Evolutionary conservation across 2,888 invertebrate genomes (phyloP).

Genomic region (Acanthoscelides obtectus): DNA sequence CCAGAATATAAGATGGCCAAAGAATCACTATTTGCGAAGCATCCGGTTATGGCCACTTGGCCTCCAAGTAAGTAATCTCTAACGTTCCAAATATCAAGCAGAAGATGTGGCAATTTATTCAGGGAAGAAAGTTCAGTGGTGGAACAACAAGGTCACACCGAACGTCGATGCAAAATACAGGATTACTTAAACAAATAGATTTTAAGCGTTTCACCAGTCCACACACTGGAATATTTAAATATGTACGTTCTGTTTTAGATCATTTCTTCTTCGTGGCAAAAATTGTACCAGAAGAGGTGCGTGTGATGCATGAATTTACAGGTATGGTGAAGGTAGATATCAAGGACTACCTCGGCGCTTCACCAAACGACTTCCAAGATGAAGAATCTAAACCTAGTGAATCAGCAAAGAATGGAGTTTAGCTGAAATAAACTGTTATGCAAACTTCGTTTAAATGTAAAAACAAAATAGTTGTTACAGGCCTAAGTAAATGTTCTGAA

Average conservation of each 20-base stretch:
- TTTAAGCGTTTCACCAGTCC: too few species aligned
- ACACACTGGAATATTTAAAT: too few species aligned
- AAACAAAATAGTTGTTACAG: neutral
- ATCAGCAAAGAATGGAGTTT: neutral
- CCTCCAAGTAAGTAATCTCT: slow-evolving; percentile 51
- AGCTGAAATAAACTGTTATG: too few species aligned
- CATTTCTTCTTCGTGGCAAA: slow-evolving; percentile 76
- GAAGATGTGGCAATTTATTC: too few species aligned
- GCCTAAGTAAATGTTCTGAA: neutral
- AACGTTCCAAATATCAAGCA: too few species aligned
- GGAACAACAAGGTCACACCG: too few species aligned
- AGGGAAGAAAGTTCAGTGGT: too few species aligned
- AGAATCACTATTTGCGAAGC: slow-evolving; percentile 60
- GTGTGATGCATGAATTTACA: neutral
- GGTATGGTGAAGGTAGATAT: neutral
- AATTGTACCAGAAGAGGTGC: slow-evolving; percentile 42
- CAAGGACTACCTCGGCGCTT: neutral
- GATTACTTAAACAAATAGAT: too few species aligned
- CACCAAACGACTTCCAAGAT: neutral
- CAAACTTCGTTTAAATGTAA: neutral
- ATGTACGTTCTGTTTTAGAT: slow-evolving; percentile 47
- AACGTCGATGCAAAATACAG: too few species aligned
- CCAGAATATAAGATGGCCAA: slow-evolving; percentile 28
- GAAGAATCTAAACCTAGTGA: neutral
- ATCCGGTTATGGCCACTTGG: slow-evolving; percentile 65